Percentiles rank a stretch among this genome's conserved stretches.
Evolutionary conservation across 2,113 vertebrate genomes (phyloP).

Genomic region (Antennarius striatus): DNA sequence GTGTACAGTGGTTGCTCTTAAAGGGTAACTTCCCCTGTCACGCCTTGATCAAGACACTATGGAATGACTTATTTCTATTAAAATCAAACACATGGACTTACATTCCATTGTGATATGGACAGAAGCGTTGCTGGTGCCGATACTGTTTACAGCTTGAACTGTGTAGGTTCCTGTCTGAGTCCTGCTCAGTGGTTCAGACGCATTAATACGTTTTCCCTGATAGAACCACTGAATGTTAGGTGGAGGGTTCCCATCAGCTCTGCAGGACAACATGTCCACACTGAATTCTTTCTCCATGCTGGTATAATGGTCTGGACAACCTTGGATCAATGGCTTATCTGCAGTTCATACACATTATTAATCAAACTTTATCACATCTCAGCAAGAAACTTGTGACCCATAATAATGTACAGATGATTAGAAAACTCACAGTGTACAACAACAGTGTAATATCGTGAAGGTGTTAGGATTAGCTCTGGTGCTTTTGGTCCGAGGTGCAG

Average conservation of each 20-base stretch:
- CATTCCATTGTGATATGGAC: constrained; percentile 58
- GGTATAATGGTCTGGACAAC: neutral
- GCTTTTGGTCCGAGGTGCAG: constrained; percentile 42
- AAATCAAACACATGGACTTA: constrained; percentile 42
- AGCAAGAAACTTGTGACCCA: neutral
- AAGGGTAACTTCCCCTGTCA: constrained; percentile 42
- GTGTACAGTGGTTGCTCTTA: constrained; percentile 47
- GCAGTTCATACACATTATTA: neutral
- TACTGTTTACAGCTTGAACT: neutral
- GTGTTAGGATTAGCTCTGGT: too few relatives aligned
- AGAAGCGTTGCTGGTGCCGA: rapidly evolving
- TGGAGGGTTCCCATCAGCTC: constrained; percentile 49
- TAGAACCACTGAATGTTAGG: constrained; percentile 48
- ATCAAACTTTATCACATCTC: neutral
- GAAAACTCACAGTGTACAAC: too few relatives aligned
- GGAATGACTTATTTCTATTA: neutral
- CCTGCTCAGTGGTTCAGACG: constrained; percentile 20
- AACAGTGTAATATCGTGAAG: too few relatives aligned
- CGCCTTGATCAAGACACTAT: neutral
- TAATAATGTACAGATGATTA: neutral
- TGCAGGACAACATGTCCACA: constrained; percentile 14
- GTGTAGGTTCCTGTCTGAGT: constrained; percentile 43
- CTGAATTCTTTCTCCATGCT: constrained; percentile 17
- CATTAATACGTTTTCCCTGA: neutral
- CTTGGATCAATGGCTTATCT: constrained; percentile 43